Conservation (phyloP, 2,888 invertebrate genomes). For the Agonopterix heracliana region DNA sequence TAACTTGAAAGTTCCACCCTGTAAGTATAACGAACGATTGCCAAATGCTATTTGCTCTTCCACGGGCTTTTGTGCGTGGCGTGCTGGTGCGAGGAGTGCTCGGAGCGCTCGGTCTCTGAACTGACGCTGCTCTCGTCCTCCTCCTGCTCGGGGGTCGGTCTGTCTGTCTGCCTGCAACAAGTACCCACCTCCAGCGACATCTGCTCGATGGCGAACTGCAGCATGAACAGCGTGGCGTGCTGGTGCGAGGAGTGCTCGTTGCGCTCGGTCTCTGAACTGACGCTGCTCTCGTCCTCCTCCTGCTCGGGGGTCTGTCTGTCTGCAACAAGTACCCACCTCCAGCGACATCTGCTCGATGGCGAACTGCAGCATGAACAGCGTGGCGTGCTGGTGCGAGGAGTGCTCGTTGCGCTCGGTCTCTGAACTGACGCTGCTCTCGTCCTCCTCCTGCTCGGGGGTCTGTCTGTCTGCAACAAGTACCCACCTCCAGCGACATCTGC, state of each 20-base stretch:
- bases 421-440: constrained; percentile 60
- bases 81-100: no score
- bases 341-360: constrained; percentile 91
- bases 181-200: constrained; percentile 84
- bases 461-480: constrained; percentile 8
- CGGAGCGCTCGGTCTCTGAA: no score
- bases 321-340: constrained; percentile 66
- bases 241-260: constrained; percentile 53
- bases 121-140: no score
- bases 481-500: constrained; percentile 87
- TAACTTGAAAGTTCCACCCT: no score
- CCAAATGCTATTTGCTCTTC: no score
- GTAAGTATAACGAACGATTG: no score
- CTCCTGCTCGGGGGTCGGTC: no score
- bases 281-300: constrained; percentile 61
- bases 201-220: constrained; percentile 92
- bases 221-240: constrained; percentile 80
- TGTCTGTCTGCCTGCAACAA: neutral
- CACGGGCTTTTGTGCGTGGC: no score
- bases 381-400: constrained; percentile 66
- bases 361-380: constrained; percentile 88
- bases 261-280: constrained; percentile 60
- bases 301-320: constrained; percentile 20
- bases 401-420: constrained; percentile 56
- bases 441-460: constrained; percentile 39